Conservation (phyloP, 2,888 invertebrate species). For the Drosophila multiciliata region DNA sequence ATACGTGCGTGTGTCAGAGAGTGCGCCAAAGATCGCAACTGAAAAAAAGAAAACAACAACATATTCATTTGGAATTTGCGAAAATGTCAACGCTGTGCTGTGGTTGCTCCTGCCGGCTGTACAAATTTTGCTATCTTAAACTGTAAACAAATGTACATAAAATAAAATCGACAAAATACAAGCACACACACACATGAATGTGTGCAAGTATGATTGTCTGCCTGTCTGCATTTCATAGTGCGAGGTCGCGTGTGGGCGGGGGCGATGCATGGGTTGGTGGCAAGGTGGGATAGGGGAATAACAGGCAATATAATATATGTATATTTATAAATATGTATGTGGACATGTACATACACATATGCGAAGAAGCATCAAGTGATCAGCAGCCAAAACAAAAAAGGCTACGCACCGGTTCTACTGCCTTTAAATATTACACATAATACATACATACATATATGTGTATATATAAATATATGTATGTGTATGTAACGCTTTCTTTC, state of each 20-base stretch:
- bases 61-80: slow-evolving; percentile 79
- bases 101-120: slow-evolving; percentile 65
- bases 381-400: slow-evolving; percentile 37
- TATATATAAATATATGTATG: not conserved
- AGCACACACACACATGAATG: slow-evolving; percentile 22
- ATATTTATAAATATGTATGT: too few relatives aligned
- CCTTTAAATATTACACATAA: slow-evolving; percentile 1
- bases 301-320: slow-evolving; percentile 32
- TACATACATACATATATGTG: not conserved
- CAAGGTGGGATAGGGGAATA: slow-evolving; percentile 27
- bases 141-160: slow-evolving; percentile 79
- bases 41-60: slow-evolving; percentile 33
- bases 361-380: slow-evolving; percentile 55
- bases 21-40: slow-evolving; percentile 58
- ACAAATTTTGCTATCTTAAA: slow-evolving; percentile 80
- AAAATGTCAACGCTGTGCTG: slow-evolving; percentile 75
- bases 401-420: slow-evolving; percentile 33
- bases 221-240: slow-evolving; percentile 69
- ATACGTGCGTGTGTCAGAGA: slow-evolving; percentile 27
- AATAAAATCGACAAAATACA: slow-evolving; percentile 76
- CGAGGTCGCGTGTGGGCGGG: slow-evolving; percentile 69
- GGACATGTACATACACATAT: not conserved
- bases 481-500: not conserved
- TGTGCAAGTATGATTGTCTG: slow-evolving; percentile 23
- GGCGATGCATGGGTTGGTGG: not conserved